Percentiles rank a stretch among this genome's conserved stretches.
phyloP scores from a whole-genome alignment of 2,797 vertebrate species.

The Syndactyla subalaris region DNA sequence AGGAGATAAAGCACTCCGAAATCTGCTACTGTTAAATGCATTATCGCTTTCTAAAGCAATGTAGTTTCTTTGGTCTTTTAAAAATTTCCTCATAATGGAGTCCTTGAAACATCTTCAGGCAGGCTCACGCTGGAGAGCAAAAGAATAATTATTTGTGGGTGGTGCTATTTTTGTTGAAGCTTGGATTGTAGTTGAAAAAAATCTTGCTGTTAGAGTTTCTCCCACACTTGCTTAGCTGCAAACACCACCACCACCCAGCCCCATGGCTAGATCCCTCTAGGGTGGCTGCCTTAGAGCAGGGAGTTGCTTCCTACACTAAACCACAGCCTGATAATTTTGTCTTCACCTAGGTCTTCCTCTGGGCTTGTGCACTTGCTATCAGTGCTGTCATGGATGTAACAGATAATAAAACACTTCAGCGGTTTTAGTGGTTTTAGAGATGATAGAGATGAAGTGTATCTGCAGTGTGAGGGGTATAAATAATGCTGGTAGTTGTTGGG shows the following conservation, averaged over 20 bases:
- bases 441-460: neutral
- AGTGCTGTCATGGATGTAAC: neutral
- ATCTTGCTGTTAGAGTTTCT: neutral
- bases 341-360: neutral
- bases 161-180: constrained; percentile 42
- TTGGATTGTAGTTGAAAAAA: constrained; percentile 25
- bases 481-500: neutral
- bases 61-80: constrained; percentile 49
- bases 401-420: neutral
- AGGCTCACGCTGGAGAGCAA: constrained; percentile 27
- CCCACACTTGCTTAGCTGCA: neutral
- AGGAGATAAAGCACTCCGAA: constrained; percentile 33
- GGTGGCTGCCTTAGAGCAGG: neutral
- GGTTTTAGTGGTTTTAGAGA: neutral
- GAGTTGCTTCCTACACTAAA: neutral
- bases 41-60: constrained; percentile 58
- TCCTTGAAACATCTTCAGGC: constrained; percentile 57
- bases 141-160: constrained; percentile 53
- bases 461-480: neutral
- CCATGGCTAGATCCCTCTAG: neutral
- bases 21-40: neutral
- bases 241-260: neutral
- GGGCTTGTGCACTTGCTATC: neutral
- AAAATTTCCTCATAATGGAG: constrained; percentile 36
- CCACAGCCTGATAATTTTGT: neutral